These are phyloP conservation scores for Pristionchus entomophagus DNA, from an alignment of 2,888 invertebrate species.

Conservation along the genomic window DNA sequence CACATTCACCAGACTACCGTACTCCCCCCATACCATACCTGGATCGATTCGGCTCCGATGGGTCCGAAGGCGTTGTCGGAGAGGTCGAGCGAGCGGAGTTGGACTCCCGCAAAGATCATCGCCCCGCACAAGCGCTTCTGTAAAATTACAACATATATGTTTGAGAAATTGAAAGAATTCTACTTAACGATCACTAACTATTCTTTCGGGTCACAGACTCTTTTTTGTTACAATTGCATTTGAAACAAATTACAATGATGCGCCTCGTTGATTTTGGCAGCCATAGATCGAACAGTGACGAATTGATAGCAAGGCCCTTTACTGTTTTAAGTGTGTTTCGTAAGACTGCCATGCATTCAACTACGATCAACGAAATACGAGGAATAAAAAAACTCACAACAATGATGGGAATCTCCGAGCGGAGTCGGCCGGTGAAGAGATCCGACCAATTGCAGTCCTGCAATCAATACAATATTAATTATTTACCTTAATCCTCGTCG, in stretches of 20 bases:
- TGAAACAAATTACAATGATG: too few species aligned
- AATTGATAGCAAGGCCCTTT: too few species aligned
- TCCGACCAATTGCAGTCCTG: conserved; percentile 91
- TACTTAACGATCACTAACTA: too few species aligned
- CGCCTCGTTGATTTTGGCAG: too few species aligned
- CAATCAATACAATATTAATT: not conserved
- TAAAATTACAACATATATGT: too few species aligned
- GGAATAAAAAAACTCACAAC: conserved; percentile 80
- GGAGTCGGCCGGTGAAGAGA: conserved; percentile 94
- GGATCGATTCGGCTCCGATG: conserved; percentile 84
- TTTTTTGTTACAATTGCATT: too few species aligned
- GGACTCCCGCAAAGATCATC: conserved; percentile 86
- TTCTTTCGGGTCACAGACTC: too few species aligned
- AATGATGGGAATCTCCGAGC: conserved; percentile 93
- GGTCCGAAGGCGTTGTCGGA: conserved; percentile 98
- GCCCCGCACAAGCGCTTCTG: conserved; percentile 86
- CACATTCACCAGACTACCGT: too few species aligned
- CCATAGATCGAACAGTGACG: too few species aligned
- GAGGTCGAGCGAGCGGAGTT: conserved; percentile 88
- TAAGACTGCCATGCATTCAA: too few species aligned
- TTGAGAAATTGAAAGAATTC: too few species aligned
- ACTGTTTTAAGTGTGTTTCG: too few species aligned
- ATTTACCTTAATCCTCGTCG: not conserved
- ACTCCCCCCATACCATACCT: not conserved
- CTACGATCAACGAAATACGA: not conserved